These are phyloP conservation scores for Nymphalis io DNA, from an alignment of 1,140 invertebrate genomes.

Conservation along the genomic window DNA sequence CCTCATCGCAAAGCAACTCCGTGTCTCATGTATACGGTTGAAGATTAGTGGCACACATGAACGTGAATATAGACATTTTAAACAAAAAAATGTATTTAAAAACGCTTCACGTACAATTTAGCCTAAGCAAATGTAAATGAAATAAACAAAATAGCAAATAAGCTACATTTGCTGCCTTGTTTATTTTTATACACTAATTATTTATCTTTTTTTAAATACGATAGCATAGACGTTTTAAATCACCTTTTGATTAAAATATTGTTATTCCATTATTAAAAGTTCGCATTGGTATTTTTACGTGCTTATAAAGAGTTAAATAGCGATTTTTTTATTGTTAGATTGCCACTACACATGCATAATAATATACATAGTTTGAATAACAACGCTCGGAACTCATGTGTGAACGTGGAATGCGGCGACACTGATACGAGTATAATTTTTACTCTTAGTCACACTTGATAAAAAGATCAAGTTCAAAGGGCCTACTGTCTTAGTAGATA, in stretches of 20 bases:
- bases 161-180: too few species aligned
- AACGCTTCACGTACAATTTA: too few species aligned
- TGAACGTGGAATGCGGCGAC: conserved; percentile 61
- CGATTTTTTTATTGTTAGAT: too few species aligned
- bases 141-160: too few species aligned
- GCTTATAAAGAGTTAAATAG: too few species aligned
- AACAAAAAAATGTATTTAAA: neutral
- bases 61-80: conserved; percentile 3
- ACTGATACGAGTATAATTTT: conserved; percentile 60
- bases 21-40: conserved; percentile 34
- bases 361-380: conserved; percentile 17
- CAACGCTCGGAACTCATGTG: neutral
- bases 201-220: too few species aligned
- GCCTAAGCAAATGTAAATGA: too few species aligned
- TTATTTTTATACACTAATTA: too few species aligned
- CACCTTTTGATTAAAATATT: too few species aligned
- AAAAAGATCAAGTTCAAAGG: conserved; percentile 77
- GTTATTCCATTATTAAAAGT: too few species aligned
- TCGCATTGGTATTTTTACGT: too few species aligned
- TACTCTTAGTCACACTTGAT: conserved; percentile 60
- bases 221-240: too few species aligned
- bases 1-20: conserved; percentile 46
- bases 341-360: neutral
- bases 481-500: conserved; percentile 45
- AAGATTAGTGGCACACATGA: conserved; percentile 38